A percentile compares a stretch with the other conserved stretches of the same genome.
These are phyloP conservation scores for Hemibagrus wyckioides DNA, from an alignment of 2,113 vertebrate species.

Conservation along the genomic window DNA sequence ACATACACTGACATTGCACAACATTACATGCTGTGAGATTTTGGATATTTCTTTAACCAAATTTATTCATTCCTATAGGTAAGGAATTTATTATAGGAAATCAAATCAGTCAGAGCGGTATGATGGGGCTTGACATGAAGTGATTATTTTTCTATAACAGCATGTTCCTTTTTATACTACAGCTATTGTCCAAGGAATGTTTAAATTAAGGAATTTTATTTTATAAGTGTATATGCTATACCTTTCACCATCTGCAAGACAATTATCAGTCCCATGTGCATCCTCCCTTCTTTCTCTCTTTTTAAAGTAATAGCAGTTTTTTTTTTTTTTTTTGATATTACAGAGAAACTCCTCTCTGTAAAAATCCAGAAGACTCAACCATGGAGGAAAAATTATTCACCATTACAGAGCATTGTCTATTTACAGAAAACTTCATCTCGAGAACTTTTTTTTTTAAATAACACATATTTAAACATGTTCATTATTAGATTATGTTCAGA, in stretches of 20 bases:
- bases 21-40: not conserved
- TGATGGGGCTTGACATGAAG: not conserved
- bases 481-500: not conserved
- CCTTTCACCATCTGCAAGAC: not conserved
- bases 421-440: not conserved
- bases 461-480: not conserved
- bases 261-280: not conserved
- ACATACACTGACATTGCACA: not conserved
- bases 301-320: not conserved
- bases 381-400: not conserved
- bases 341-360: not conserved
- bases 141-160: not conserved
- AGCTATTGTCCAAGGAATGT: not conserved
- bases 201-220: not conserved
- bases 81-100: not conserved
- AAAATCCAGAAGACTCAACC: too few relatives aligned
- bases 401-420: not conserved
- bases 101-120: not conserved
- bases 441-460: not conserved
- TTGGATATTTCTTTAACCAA: not conserved
- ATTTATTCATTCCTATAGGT: not conserved
- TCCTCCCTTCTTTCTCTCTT: not conserved
- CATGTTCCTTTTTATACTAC: not conserved
- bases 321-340: not conserved
- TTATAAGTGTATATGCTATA: not conserved